These are phyloP conservation scores for Grammomys surdaster DNA, from an alignment of 2,113 vertebrate genomes.

Conservation along the genomic window DNA sequence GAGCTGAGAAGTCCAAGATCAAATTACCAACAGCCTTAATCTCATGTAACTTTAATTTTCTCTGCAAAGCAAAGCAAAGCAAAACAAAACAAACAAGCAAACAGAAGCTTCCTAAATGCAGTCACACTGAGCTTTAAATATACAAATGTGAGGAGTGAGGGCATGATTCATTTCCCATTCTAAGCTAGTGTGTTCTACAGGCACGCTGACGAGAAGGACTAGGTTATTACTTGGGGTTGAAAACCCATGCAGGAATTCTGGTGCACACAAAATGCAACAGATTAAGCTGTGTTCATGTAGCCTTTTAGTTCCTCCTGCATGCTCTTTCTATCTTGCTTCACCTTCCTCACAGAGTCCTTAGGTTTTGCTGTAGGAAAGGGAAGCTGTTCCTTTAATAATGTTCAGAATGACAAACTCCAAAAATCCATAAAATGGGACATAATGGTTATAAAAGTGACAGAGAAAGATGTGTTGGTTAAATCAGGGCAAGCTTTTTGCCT, in stretches of 20 bases:
- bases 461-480: neutral
- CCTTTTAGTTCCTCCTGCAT: neutral
- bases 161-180: neutral
- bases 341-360: neutral
- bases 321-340: neutral
- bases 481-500: neutral
- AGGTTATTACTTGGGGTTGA: neutral
- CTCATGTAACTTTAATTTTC: neutral
- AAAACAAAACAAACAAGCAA: neutral
- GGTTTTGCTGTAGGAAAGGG: neutral
- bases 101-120: neutral
- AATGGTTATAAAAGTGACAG: neutral
- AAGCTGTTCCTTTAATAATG: neutral
- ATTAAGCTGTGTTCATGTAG: neutral
- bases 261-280: neutral
- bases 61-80: neutral
- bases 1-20: neutral
- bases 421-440: neutral
- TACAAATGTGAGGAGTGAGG: neutral
- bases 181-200: neutral
- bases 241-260: neutral
- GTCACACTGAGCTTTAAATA: neutral
- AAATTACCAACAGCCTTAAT: neutral
- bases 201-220: neutral
- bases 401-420: constrained; percentile 24